A percentile compares a stretch with the other conserved stretches of the same genome.
phyloP scores from a whole-genome alignment of 1,140 invertebrate species.

The Eriosoma lanigerum region DNA sequence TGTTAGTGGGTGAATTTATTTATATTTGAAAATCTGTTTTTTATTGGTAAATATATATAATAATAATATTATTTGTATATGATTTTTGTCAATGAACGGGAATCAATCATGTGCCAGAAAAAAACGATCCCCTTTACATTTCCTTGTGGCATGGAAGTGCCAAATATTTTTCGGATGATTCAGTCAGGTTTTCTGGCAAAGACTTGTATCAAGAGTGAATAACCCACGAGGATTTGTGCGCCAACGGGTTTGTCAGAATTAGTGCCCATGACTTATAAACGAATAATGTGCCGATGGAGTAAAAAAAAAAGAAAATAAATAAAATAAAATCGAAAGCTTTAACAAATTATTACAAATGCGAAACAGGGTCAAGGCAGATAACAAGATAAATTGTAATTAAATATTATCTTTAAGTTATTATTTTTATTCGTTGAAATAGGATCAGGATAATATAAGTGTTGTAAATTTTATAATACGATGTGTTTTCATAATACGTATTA shows the following conservation, averaged over 20 bases:
- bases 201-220: constrained; percentile 12
- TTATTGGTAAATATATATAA: no score
- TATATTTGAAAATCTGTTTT: no score
- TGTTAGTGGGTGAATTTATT: no score
- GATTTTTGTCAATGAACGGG: constrained; percentile 7
- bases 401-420: no score
- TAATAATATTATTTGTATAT: background rate
- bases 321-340: constrained; percentile 7
- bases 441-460: no score
- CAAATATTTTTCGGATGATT: constrained; percentile 50
- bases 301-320: background rate
- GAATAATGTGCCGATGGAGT: background rate
- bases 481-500: no score
- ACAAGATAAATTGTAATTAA: no score
- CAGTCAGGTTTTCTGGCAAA: constrained; percentile 38
- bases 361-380: constrained; percentile 13
- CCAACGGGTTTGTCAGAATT: background rate
- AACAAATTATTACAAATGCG: background rate
- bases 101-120: background rate
- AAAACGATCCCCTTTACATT: constrained; percentile 12
- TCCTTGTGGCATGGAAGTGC: background rate
- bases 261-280: constrained; percentile 34
- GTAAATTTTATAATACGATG: no score
- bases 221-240: background rate
- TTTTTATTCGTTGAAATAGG: no score